Conservation (phyloP, 2,888 invertebrate species). For the Hipparchia sbordonii region DNA sequence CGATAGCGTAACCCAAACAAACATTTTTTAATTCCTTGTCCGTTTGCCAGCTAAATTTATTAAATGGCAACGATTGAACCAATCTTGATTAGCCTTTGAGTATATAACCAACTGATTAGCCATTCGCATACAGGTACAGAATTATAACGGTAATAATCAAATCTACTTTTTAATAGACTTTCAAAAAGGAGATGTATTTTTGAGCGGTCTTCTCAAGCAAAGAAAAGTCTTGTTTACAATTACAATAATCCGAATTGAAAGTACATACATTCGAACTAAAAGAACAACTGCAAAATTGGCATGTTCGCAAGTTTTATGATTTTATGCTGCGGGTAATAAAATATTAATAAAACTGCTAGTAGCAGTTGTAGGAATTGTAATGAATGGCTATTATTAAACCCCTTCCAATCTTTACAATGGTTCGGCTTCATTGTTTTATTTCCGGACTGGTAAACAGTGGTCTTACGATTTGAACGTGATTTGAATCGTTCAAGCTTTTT, state of each 20-base stretch:
- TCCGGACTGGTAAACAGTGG: constrained; percentile 10
- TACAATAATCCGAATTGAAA: neutral
- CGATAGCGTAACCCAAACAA: no score
- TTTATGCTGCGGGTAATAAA: constrained; percentile 25
- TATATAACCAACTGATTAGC: no score
- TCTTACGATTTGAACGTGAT: constrained; percentile 19
- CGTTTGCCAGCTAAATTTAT: no score
- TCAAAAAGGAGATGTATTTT: no score
- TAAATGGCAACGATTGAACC: no score
- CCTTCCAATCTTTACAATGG: constrained; percentile 17
- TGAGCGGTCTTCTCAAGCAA: no score
- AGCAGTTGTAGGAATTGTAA: constrained; percentile 19
- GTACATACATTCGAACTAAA: constrained; percentile 6
- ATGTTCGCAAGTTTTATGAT: constrained; percentile 20
- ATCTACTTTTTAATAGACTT: no score
- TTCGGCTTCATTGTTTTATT: constrained; percentile 10
- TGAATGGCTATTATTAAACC: constrained; percentile 26
- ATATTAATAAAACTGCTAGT: constrained; percentile 21
- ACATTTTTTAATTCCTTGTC: no score
- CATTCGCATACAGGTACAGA: no score
- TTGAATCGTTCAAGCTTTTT: constrained; percentile 14
- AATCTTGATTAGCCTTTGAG: no score
- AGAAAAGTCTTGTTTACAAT: no score
- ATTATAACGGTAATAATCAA: no score
- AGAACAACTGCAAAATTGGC: constrained; percentile 24